Base-by-base conservation (phyloP, 2,888 invertebrate species). In the Slavum lentiscoides region DNA sequence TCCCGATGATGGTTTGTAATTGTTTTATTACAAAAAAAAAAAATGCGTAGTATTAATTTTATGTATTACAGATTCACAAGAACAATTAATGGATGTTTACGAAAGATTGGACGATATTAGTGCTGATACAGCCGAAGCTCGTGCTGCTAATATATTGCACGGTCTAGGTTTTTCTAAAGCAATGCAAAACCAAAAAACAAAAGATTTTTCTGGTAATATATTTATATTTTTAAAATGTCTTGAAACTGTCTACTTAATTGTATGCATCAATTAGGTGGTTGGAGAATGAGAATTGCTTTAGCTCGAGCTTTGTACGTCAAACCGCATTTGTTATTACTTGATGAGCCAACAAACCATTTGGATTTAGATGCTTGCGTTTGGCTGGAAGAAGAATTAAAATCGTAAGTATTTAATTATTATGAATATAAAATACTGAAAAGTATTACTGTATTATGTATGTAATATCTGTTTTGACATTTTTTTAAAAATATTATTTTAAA, bases 281-380 rank as follows among this genome's bases (percentile, higher is more conserved):
- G 99, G 99, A 90, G 99, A 84, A 99, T 99, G 99, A 92, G 99
- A 86, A 98, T 99, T 7, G 98, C 98, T 0, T 88, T 99, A 64
- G 98, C 98, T 0, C 91, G 98, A 86, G 98, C 99, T 5, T 88
- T 99, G 30, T 99, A 97, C 86, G 89, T 99, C 82, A 98, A 98
- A 87, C 99, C 99, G 0, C 98, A 98, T 1, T 88, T 99, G n/a
- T 88, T 99, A 43, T 89, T 99, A 86, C 91, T 99, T 55, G 99
- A 99, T 88, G 99, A 99, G 90, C 99, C 99, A 83, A 99, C 99
- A 0, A 99, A 99, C 88, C 99, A 99, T 88, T 92, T 99, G 85
- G 99, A 99, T 90, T 90, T 99, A 84, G 97, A 99, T 86, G 98
- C 99, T 82, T 99, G 98, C 87, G 98, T 99, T 68, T 99, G 99